Evolutionary conservation across 2,113 vertebrate species (phyloP).

Genomic region (Colistium nudipinnis): DNA sequence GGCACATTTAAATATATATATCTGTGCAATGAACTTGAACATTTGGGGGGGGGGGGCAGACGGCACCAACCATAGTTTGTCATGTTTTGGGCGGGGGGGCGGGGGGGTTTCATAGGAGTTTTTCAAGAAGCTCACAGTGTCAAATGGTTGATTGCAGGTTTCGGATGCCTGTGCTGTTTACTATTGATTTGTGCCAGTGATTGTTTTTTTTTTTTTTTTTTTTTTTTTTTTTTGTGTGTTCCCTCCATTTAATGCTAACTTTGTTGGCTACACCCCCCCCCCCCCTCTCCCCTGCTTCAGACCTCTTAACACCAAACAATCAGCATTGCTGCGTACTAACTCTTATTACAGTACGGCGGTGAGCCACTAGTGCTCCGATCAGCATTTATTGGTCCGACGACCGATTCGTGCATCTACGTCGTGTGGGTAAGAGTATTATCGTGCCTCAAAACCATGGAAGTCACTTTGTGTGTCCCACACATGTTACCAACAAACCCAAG

Average conservation of each 20-base stretch:
- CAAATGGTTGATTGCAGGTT: constrained; percentile 70
- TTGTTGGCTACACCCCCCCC: no score
- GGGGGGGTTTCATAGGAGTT: constrained; percentile 54
- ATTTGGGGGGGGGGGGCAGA: no score
- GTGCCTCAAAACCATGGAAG: constrained; percentile 79
- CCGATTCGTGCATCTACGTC: constrained; percentile 64
- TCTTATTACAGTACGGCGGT: constrained; percentile 69
- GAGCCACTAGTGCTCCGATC: constrained; percentile 65
- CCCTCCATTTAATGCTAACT: constrained; percentile 47
- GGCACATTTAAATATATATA: constrained; percentile 68
- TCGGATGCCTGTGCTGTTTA: constrained; percentile 68
- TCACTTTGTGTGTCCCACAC: constrained; percentile 70
- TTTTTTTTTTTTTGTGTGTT: constrained; percentile 29
- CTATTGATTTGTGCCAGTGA: constrained; percentile 74
- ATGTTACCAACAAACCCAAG: constrained; percentile 64
- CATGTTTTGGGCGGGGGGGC: constrained; percentile 50
- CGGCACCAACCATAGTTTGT: constrained; percentile 53
- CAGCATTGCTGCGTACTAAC: constrained; percentile 76
- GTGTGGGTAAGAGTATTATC: constrained; percentile 75
- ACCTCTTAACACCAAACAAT: constrained; percentile 74
- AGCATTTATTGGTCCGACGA: constrained; percentile 70
- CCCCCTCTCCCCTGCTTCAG: constrained; percentile 56
- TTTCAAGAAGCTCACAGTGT: constrained; percentile 77
- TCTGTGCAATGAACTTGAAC: constrained; percentile 72
- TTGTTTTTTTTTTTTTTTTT: constrained; percentile 5